phyloP scores from a whole-genome alignment of 2,113 vertebrate genomes.

The Ovis canadensis region DNA sequence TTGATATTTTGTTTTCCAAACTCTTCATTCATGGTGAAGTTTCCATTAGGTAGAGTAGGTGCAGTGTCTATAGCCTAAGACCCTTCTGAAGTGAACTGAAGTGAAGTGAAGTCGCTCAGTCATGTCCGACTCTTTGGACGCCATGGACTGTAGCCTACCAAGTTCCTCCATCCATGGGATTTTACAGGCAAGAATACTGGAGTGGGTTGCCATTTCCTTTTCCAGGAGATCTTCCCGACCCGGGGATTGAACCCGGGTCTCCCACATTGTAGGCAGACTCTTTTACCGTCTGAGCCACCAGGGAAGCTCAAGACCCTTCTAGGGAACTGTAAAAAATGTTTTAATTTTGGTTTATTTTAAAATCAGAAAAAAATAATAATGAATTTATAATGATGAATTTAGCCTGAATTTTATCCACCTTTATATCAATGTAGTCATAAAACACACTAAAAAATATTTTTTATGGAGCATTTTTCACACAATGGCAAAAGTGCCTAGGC shows the following conservation, averaged over 20 bases:
- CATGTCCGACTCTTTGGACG: fast-evolving
- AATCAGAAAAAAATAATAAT: not conserved
- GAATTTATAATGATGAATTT: not conserved
- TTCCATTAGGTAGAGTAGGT: not conserved
- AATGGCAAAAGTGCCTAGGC: not conserved
- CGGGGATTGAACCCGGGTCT: too few relatives aligned
- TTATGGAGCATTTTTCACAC: not conserved
- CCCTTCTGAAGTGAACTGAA: too few relatives aligned
- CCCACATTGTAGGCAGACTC: too few relatives aligned
- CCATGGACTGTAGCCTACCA: too few relatives aligned
- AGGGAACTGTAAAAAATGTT: not conserved
- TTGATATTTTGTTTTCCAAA: not conserved
- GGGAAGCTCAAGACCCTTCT: not conserved
- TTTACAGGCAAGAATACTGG: too few relatives aligned
- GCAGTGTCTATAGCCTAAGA: not conserved
- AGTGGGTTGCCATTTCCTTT: too few relatives aligned
- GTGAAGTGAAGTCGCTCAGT: too few relatives aligned
- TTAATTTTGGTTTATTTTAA: slow-evolving; percentile 14
- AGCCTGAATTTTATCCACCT: not conserved
- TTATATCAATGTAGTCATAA: not conserved
- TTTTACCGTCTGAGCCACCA: too few relatives aligned
- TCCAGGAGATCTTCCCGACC: too few relatives aligned
- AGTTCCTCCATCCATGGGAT: too few relatives aligned
- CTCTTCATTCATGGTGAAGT: not conserved
- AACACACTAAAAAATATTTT: not conserved